Evolutionary conservation across 1,140 invertebrate genomes (phyloP), one percentile per base, ranked within the genome.

Genomic region (Chrysomallon squamiferum): DNA sequence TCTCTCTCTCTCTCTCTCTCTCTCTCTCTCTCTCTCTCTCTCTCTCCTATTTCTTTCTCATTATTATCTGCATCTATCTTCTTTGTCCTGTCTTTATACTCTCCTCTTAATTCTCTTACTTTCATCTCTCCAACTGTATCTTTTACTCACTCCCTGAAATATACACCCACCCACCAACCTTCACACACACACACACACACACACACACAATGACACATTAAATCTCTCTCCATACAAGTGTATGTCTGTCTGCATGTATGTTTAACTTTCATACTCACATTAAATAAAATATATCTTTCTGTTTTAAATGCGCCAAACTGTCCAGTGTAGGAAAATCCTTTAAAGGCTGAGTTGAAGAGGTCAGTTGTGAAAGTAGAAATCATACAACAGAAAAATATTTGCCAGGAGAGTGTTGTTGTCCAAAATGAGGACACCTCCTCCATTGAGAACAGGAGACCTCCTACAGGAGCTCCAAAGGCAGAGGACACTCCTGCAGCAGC

Each of bases 391-490:
- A 87, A 87, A 62, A 87, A 87, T 18, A 86, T 85, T 73, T 87
- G 84, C 85, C 85, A 87, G 1, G 85, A 84, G 33, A 87, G 71
- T 29, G 77, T 84, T 9, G 74, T 79, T 5, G 83, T 85, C 86
- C 86, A 87, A 68, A 86, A 85, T 20, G 86, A 86, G 0, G 86
- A 86, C 57, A 87, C 85, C 89, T 99, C 97, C 87, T 99, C 98
- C 68, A 99, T 89, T 78, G 94, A 95, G 84, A 99, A 99, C 35
- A 99, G 85, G 52, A 99, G 94, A 27, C 97, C 97, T 72, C 96
- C 95, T 71, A 98, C 95, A 54, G 97, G 96, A 50, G 96, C 93
- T 30, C 96, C 96, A 86, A 99, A 99, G 64, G 97, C 96, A 33
- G 96, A 95, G 1, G 95, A 92, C 20, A 85, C 96, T 4, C 97